Conservation (phyloP, 2,113 vertebrate species). For the Mirza zaza region DNA sequence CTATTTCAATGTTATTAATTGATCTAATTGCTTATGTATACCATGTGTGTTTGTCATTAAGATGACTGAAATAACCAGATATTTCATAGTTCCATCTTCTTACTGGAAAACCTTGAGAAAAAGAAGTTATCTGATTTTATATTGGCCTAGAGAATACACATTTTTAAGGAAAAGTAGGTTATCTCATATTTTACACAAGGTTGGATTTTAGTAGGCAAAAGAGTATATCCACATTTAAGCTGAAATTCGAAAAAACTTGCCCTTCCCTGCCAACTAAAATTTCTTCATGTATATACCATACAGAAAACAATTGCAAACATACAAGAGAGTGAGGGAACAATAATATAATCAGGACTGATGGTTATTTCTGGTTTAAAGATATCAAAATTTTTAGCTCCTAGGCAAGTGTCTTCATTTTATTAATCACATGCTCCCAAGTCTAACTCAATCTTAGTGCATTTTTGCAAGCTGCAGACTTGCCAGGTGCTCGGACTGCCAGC, state of each 20-base stretch:
- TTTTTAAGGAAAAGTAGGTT: background rate
- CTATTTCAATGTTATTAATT: background rate
- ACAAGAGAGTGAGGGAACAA: background rate
- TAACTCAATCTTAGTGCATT: background rate
- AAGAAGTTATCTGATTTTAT: background rate
- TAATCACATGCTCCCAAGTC: background rate
- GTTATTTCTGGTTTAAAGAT: background rate
- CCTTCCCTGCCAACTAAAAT: background rate
- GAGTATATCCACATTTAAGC: background rate
- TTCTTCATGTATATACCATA: background rate
- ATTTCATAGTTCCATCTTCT: background rate
- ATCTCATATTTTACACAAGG: background rate
- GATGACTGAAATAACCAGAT: background rate
- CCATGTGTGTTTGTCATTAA: background rate
- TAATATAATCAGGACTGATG: background rate
- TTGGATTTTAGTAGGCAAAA: background rate
- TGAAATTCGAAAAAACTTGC: background rate
- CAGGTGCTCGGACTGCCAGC: background rate
- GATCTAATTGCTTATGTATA: background rate
- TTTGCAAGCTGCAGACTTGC: background rate
- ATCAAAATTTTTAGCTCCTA: background rate
- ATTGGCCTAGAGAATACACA: background rate
- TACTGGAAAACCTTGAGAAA: background rate
- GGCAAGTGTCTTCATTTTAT: background rate
- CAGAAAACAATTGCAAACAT: background rate